phyloP scores from a whole-genome alignment of 35 echinoderm and acorn worm genomes.

The Anneissia japonica region DNA sequence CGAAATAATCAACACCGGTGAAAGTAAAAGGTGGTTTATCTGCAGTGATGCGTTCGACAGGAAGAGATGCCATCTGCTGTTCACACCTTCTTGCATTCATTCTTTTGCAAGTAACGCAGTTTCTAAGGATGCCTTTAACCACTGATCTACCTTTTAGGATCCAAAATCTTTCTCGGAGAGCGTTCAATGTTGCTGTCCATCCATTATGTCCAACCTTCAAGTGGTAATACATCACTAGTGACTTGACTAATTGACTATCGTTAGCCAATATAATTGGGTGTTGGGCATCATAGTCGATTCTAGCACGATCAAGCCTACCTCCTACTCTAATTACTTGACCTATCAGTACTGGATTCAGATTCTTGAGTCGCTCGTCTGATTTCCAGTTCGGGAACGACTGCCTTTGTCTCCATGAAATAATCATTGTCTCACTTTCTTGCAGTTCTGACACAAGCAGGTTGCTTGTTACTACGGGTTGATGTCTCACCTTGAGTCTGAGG shows the following conservation, averaged over 20 bases:
- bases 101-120: slow-evolving; percentile 12
- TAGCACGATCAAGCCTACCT: not conserved
- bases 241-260: not conserved
- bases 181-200: slow-evolving; percentile 9
- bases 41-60: slow-evolving; percentile 4
- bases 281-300: not conserved
- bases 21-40: slow-evolving; percentile 23
- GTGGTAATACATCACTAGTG: slow-evolving; percentile 19
- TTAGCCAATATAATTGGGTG: not conserved
- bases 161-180: slow-evolving; percentile 27
- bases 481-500: not conserved
- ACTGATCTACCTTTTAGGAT: slow-evolving; percentile 32
- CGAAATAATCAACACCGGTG: slow-evolving; percentile 27
- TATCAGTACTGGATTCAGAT: not conserved
- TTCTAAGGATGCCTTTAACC: slow-evolving; percentile 14
- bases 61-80: slow-evolving; percentile 26
- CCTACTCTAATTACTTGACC: slow-evolving; percentile 12
- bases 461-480: not conserved
- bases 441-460: not conserved
- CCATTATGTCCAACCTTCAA: slow-evolving; percentile 26
- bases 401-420: not conserved
- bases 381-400: slow-evolving; percentile 6
- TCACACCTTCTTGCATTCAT: not conserved
- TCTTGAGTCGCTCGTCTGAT: not conserved
- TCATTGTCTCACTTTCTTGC: not conserved